Evolutionary conservation across 2,113 vertebrate genomes (phyloP).

Genomic region (Mohoua ochrocephala): DNA sequence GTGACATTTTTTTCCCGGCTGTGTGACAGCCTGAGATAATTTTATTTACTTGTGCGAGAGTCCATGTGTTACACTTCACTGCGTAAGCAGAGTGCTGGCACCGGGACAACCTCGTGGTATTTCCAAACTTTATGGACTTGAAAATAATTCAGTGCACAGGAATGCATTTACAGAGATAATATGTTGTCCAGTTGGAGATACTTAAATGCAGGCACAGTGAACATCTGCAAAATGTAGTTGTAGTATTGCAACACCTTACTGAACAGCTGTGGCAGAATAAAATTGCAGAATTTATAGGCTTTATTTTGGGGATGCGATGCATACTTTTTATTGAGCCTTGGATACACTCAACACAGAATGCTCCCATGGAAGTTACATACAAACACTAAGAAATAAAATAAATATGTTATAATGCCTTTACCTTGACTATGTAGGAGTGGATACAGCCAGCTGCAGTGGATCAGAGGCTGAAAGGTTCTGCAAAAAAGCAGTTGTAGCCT

Average conservation of each 20-base stretch:
- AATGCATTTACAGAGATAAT: neutral
- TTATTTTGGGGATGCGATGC: accelerated
- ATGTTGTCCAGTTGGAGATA: neutral
- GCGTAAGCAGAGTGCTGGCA: neutral
- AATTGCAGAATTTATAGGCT: neutral
- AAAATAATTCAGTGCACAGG: neutral
- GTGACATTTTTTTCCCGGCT: neutral
- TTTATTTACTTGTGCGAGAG: neutral
- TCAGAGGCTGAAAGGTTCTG: neutral
- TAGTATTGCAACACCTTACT: neutral
- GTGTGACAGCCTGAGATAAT: neutral
- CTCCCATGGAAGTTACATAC: neutral
- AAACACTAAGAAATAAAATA: neutral
- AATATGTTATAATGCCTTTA: neutral
- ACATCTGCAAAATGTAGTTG: neutral
- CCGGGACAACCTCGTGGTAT: neutral
- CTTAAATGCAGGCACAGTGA: neutral
- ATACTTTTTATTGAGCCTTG: neutral
- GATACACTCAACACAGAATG: neutral
- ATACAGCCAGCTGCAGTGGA: neutral
- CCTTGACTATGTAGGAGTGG: neutral
- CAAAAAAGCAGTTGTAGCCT: neutral
- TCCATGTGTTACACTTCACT: neutral
- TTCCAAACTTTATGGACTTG: neutral
- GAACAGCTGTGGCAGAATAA: constrained; percentile 6